Conservation (phyloP, 2,888 invertebrate species). For the Itoplectis maculator region DNA sequence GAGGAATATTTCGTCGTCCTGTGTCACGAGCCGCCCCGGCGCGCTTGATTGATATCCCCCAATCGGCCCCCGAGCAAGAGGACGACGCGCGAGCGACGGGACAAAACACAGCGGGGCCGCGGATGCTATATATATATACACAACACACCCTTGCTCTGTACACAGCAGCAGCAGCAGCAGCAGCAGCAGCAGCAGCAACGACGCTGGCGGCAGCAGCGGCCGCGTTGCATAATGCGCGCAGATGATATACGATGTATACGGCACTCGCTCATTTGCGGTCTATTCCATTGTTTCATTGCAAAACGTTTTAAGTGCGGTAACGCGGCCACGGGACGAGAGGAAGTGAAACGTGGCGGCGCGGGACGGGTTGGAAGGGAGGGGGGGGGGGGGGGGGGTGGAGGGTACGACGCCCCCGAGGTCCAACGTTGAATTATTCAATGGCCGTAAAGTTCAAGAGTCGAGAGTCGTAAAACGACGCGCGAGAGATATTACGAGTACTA, state of each 20-base stretch:
- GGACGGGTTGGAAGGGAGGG: no score
- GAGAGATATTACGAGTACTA: constrained; percentile 69
- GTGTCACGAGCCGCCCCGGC: constrained; percentile 7
- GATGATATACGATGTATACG: constrained; percentile 58
- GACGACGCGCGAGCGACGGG: constrained; percentile 12
- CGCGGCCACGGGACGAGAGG: constrained; percentile 54
- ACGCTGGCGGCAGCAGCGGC: no score
- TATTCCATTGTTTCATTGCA: constrained; percentile 64
- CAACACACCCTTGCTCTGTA: not conserved
- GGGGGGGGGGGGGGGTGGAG: constrained; percentile 39
- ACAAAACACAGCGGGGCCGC: not conserved
- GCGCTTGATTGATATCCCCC: constrained; percentile 19
- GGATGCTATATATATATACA: not conserved
- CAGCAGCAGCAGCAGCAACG: not conserved
- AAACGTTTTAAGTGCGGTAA: constrained; percentile 56
- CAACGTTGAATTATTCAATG: constrained; percentile 72
- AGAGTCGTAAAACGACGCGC: constrained; percentile 69
- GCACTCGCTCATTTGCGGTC: constrained; percentile 63
- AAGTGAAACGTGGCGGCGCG: constrained; percentile 51
- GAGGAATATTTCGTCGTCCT: constrained; percentile 11
- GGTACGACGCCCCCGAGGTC: constrained; percentile 54
- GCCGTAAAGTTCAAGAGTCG: constrained; percentile 70
- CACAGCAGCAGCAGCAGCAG: not conserved
- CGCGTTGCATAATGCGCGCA: constrained; percentile 16
- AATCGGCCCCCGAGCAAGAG: constrained; percentile 1